Conservation (phyloP, 2,113 vertebrate species). For the Rattus rattus region DNA sequence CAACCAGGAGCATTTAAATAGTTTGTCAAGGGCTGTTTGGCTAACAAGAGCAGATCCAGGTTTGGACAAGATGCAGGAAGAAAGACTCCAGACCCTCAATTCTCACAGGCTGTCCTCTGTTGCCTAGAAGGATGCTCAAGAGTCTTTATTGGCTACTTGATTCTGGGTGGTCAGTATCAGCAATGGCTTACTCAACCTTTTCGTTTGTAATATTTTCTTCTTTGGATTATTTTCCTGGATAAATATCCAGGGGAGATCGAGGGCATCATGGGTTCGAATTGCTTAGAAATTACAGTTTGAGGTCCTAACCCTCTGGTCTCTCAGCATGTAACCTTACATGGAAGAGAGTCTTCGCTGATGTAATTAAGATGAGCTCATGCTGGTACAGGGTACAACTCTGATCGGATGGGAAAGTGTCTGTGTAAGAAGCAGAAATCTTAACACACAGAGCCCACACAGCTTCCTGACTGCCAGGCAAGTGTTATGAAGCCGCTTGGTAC, state of each 20-base stretch:
- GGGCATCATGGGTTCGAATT: not conserved
- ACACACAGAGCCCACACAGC: not conserved
- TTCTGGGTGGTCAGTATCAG: not conserved
- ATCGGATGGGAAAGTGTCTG: not conserved
- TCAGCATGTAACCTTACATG: not conserved
- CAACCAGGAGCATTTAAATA: not conserved
- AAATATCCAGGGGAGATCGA: not conserved
- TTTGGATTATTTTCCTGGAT: slow-evolving; percentile 41
- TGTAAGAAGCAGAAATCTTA: not conserved
- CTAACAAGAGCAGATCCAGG: not conserved
- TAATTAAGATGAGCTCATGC: not conserved
- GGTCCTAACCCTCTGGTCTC: not conserved
- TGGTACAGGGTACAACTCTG: not conserved
- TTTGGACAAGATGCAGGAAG: not conserved
- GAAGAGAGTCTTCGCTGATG: not conserved
- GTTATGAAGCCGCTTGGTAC: not conserved
- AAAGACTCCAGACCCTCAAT: rapidly evolving
- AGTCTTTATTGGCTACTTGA: not conserved
- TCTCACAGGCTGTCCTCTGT: not conserved
- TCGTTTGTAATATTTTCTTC: not conserved
- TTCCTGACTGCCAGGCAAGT: not conserved
- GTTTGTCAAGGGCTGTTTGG: not conserved
- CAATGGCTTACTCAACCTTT: not conserved
- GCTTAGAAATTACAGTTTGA: not conserved
- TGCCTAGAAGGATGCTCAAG: not conserved